Evolutionary conservation across 2,113 vertebrate genomes (phyloP).

Genomic region (Amphiprion ocellaris): DNA sequence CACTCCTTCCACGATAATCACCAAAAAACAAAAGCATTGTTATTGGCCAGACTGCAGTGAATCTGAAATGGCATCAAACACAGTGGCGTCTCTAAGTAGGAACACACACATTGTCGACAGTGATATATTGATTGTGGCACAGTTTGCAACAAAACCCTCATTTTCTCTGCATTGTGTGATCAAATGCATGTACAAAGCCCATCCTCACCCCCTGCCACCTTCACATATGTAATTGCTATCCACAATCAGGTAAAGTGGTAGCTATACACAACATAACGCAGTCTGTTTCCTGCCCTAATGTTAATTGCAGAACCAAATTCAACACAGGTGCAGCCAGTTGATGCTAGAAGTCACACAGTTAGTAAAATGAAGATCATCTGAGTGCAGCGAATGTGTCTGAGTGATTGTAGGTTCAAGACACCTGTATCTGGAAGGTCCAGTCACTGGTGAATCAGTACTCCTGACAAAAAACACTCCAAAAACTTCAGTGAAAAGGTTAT

Average conservation of each 20-base stretch:
- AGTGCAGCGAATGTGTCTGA: too few relatives aligned
- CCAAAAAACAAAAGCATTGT: conserved; percentile 18
- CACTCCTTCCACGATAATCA: conserved; percentile 36
- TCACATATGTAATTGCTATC: conserved; percentile 24
- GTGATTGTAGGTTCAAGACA: too few relatives aligned
- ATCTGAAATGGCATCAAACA: conserved; percentile 37
- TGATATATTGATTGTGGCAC: conserved; percentile 62
- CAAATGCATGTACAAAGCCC: conserved; percentile 36
- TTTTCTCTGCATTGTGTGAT: conserved; percentile 12
- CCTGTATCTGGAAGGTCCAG: too few relatives aligned
- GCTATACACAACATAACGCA: conserved; percentile 32
- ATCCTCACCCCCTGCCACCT: not conserved
- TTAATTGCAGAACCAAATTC: not conserved
- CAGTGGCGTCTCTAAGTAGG: conserved; percentile 27
- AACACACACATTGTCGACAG: conserved; percentile 42
- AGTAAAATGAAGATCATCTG: too few relatives aligned
- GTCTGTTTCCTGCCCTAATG: conserved; percentile 49
- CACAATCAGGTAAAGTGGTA: conserved; percentile 30
- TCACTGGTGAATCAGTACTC: too few relatives aligned
- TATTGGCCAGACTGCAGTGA: conserved; percentile 5
- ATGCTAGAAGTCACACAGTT: too few relatives aligned
- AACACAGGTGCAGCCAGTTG: too few relatives aligned
- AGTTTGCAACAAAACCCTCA: conserved; percentile 32
- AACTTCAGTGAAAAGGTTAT: too few relatives aligned
- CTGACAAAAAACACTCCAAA: too few relatives aligned